Conservation (phyloP, 2,888 invertebrate species). For the Chrysina gloriosa region DNA sequence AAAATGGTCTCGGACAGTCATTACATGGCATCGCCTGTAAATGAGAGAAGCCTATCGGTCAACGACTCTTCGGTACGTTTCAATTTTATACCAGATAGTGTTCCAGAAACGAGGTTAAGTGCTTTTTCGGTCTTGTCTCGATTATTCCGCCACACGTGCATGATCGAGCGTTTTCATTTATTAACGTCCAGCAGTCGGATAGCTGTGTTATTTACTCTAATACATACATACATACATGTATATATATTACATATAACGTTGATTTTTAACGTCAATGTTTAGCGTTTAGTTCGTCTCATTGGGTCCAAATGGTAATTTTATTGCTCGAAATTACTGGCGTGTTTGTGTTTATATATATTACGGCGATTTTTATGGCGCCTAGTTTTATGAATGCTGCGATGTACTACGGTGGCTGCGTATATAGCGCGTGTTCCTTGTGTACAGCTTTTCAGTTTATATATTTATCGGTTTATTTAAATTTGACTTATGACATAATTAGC, state of each 20-base stretch:
- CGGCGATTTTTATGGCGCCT: slow-evolving; percentile 33
- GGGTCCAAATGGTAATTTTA: slow-evolving; percentile 26
- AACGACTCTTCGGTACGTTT: slow-evolving; percentile 25
- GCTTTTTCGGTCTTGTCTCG: slow-evolving; percentile 51
- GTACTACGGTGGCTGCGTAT: background rate
- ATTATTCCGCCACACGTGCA: slow-evolving; percentile 54
- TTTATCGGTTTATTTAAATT: slow-evolving; percentile 42
- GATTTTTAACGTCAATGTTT: slow-evolving; percentile 18
- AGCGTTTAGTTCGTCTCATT: slow-evolving; percentile 15
- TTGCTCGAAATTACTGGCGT: slow-evolving; percentile 26
- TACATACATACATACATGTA: background rate
- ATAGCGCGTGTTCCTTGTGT: slow-evolving; percentile 4
- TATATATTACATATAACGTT: background rate
- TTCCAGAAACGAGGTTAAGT: slow-evolving; percentile 49
- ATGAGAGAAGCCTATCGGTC: slow-evolving; percentile 30
- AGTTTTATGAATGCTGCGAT: slow-evolving; percentile 26
- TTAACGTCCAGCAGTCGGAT: slow-evolving; percentile 9
- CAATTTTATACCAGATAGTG: slow-evolving; percentile 32
- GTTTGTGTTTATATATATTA: slow-evolving; percentile 33
- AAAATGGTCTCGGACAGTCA: slow-evolving; percentile 27
- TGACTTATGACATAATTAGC: slow-evolving; percentile 36
- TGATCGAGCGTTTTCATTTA: slow-evolving; percentile 51
- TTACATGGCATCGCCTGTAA: slow-evolving; percentile 30
- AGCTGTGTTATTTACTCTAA: background rate
- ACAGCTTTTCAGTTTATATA: slow-evolving; percentile 32